Base-by-base conservation (phyloP, 1,140 invertebrate species). In the Trichonephila clavata region DNA sequence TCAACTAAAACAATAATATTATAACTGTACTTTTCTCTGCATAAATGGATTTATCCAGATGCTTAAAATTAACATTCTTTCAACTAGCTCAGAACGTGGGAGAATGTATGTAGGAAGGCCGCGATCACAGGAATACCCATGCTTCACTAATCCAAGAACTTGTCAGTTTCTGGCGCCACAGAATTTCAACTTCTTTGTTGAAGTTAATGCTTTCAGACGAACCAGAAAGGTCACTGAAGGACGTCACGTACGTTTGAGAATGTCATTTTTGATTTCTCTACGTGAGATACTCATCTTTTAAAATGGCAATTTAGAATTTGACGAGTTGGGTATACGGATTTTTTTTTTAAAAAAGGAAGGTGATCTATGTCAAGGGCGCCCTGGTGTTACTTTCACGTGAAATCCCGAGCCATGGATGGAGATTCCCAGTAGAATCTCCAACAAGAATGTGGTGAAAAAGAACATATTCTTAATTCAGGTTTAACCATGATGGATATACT, bases 271-370 rank as follows among this genome's bases (percentile, higher is more conserved):
- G 18, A 16, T 77, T 27, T 77, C 32, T 77, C 27, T 77, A 14
- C 60, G 13, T 4, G 32, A 27, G 71, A 77, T 39, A 16, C 18
- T 77, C 61, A 32, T 77, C 27, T 77, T 77, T 77, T 77, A 32
- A 32, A 77, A 77, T 77, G 71, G 71, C 71, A 77, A 77, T 77
- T 32, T 77, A 77, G 71, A 77, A 77, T 77, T 77, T 77, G 68
- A 77, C 71, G 32, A 77, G 27, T 77, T 77, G 39, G 71, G 32
- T 32, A 32, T 39, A 27, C 13, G 27, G 20, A 50, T 50, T 50
- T 13, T 50, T 68, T 77, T 77, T 77, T 7, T 39, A 3, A 39
- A 39, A 39, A 39, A 39, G 18, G 6, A 77, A 77, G 71, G 32
- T 77, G 71, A 32, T 32, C 71, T 27, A 39, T 77, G 71, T 77